Conservation (phyloP, 2,797 vertebrate genomes). For the Eospalax fontanierii region DNA sequence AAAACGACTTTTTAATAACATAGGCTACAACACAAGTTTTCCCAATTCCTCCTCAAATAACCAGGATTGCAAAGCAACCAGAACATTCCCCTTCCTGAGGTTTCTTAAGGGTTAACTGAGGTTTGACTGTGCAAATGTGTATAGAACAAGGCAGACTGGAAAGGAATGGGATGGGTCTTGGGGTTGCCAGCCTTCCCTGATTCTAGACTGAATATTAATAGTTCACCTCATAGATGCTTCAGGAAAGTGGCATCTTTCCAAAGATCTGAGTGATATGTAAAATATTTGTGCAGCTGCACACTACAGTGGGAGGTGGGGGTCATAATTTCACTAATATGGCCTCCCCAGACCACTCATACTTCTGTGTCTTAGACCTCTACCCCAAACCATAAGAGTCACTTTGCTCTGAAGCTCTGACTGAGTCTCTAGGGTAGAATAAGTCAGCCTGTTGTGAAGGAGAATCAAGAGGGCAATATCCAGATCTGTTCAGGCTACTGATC, state of each 20-base stretch:
- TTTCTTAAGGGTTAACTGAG: conserved; percentile 65
- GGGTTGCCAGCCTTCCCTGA: conserved; percentile 44
- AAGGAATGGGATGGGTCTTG: conserved; percentile 37
- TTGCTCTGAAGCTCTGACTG: background rate
- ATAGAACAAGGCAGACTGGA: conserved; percentile 51
- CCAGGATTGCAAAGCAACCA: conserved; percentile 44
- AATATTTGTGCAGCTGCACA: conserved; percentile 55
- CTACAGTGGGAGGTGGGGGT: background rate
- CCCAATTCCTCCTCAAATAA: conserved; percentile 41
- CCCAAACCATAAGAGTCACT: background rate
- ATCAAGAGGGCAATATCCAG: conserved; percentile 42
- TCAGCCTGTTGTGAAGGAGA: conserved; percentile 60
- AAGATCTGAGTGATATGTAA: conserved; percentile 12
- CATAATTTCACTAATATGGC: background rate
- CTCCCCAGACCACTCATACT: background rate
- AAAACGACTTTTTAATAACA: conserved; percentile 32
- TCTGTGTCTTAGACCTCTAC: background rate
- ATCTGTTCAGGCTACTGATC: background rate
- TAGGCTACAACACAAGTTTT: conserved; percentile 35
- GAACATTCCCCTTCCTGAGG: conserved; percentile 73
- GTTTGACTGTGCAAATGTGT: conserved; percentile 23
- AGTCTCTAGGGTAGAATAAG: conserved; percentile 38
- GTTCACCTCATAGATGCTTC: background rate
- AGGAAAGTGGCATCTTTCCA: conserved; percentile 42
- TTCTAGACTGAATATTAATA: conserved; percentile 34